Evolutionary conservation across 1,140 invertebrate genomes (phyloP), one percentile per base, ranked within the genome.

Genomic region (Drosophila kanapiae): DNA sequence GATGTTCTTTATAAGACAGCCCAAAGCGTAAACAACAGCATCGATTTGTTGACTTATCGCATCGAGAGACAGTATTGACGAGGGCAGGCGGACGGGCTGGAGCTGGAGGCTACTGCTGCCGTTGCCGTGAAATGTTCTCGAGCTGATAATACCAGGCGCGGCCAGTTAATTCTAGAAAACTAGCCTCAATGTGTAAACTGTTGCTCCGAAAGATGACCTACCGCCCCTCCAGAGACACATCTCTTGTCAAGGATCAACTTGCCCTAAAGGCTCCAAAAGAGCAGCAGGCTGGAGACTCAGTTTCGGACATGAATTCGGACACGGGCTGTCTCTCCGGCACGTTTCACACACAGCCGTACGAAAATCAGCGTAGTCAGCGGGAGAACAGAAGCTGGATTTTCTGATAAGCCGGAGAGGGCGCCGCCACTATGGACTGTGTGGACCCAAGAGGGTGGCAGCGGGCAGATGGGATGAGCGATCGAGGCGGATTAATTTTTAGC

Each of bases 81-180:
- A 27, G 48, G 23, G 16, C 38, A 33, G 42, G 6, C 33, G 71
- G 40, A 43, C 33, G 38, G 37, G 51, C n/a, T 49, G 43, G 23
- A 29, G 42, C 27, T 23, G 42, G 51, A 23, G 29, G 48, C 47
- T 69, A 40, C 56, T 33, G 59, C n/a, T n/a, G 63, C 40, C 23
- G 35, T 59, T 57, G 61, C 47, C 62, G 47, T 29, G 27, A 49
- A 76, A 68, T 48, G 38, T 71, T 62, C 35, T 54, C 63, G 47
- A 29, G 51, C 85, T 85, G 85, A 90, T 90, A 82, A 90, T 68
- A 76, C 86, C 75, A 62, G 78, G 60, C 67, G 8, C 6, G 64
- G 49, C 75, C 68, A 65, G 85, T 76, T 57, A 68, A 67, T 54
- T 70, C 78, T 49, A 72, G 82, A 81, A 83, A 49, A 77, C 74